A percentile compares a stretch with the other conserved stretches of the same genome.
Conservation (phyloP, 2,888 invertebrate genomes). For the Synanthedon tipuliformis region DNA sequence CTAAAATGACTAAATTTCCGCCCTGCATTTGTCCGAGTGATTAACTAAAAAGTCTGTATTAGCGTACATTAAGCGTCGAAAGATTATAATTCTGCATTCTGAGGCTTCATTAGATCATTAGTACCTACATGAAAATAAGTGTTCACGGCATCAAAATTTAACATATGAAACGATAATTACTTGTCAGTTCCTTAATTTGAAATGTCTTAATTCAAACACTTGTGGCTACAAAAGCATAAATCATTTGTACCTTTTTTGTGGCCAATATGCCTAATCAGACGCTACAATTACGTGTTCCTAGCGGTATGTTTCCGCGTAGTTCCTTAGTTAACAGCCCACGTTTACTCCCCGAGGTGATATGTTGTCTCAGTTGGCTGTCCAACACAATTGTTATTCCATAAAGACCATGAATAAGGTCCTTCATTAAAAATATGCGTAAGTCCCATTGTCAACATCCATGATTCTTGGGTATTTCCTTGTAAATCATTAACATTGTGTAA, state of each 20-base stretch:
- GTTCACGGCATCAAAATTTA: background rate
- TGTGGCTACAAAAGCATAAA: background rate
- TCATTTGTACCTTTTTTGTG: constrained; percentile 17
- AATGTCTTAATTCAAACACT: background rate
- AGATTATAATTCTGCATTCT: too few species aligned
- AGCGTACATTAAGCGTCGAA: too few species aligned
- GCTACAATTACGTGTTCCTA: constrained; percentile 15
- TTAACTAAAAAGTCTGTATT: too few species aligned
- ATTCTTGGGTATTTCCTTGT: constrained; percentile 21
- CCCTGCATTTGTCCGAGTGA: too few species aligned
- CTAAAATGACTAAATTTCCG: too few species aligned
- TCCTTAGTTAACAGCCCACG: constrained; percentile 58
- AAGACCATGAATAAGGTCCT: constrained; percentile 20
- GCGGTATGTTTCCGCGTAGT: constrained; percentile 48
- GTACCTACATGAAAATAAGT: background rate
- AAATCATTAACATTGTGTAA: background rate
- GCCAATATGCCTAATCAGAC: constrained; percentile 22
- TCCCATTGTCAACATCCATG: constrained; percentile 11
- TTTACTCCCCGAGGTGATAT: constrained; percentile 40
- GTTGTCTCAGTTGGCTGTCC: constrained; percentile 24
- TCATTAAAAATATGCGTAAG: constrained; percentile 2
- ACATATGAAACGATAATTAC: background rate
- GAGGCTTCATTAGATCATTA: too few species aligned
- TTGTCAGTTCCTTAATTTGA: background rate
- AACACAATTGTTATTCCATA: constrained; percentile 50